These are phyloP conservation scores for Serinus canaria DNA, from an alignment of 2,113 vertebrate species.

Conservation along the genomic window DNA sequence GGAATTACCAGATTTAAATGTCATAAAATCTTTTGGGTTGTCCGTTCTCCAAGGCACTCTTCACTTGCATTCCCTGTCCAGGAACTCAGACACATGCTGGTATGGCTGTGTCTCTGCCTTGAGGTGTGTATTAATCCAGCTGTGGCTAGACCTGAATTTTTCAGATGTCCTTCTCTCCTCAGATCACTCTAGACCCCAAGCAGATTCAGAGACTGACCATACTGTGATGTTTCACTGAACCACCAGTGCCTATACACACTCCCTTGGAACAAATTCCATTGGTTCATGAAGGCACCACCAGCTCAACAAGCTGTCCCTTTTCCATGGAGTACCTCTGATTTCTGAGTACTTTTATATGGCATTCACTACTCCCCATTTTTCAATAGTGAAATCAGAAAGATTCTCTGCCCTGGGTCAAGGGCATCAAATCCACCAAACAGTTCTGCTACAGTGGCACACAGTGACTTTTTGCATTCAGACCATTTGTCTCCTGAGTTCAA, in stretches of 20 bases:
- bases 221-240: neutral
- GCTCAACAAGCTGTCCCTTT: neutral
- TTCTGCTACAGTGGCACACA: neutral
- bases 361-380: neutral
- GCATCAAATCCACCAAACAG: neutral
- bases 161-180: neutral
- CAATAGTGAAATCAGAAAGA: neutral
- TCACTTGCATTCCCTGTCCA: neutral
- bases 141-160: neutral
- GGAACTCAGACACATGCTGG: rapidly evolving
- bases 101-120: neutral
- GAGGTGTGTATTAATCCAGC: neutral
- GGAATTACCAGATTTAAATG: neutral
- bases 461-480: rapidly evolving
- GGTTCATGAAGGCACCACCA: neutral
- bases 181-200: neutral
- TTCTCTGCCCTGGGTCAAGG: neutral
- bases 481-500: neutral
- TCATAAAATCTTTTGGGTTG: neutral
- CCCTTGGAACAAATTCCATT: neutral
- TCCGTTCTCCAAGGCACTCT: neutral
- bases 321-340: neutral
- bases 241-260: neutral
- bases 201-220: neutral
- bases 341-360: neutral